Evolutionary conservation across 1,140 invertebrate species (phyloP), one percentile per base, ranked within the genome.

Genomic region (Apis dorsata): DNA sequence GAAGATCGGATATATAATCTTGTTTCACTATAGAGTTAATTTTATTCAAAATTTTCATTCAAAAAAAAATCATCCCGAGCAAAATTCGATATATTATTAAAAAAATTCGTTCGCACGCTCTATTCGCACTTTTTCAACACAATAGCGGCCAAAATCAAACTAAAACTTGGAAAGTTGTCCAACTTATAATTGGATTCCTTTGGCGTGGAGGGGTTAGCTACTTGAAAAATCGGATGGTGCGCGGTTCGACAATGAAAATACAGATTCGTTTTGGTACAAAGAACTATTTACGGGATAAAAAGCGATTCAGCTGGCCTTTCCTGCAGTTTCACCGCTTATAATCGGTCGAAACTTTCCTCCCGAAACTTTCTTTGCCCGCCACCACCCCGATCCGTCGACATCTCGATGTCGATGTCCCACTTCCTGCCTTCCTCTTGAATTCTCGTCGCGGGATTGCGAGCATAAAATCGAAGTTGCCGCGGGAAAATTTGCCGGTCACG

Each of bases 171-270:
- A 57, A 66, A 83, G 79, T 83, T 63, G 68, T 86, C 55, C 84
- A 86, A 87, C 86, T 87, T 86, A 80, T 87, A 87, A 87, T 87
- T 86, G 73, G 81, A 84, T 86, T 49, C 68, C 73, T 80, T 62
- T 62, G 55, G 34, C 34, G 34, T 3, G 34, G 34, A 34, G 34
- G 15, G 3, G 19, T 15, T 44, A 13, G 4, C 10, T 7, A 12
- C 28, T 21, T 17, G 21, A 21, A 49, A 78, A 78, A 57, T 68
- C 5, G 5, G 13, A 1, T 19, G 12, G 79, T 60, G 65, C 12
- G 59, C 62, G 65, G 55, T 70, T 71, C 71, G 72, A 84, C 85
- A 75, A 77, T 81, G 55, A 79, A 60, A 72, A 74, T 84, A 87
- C 72, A 81, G 60, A 68, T 79, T 81, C 69, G 81, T 78, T 78